Conservation (phyloP, 2,888 invertebrate genomes). For the Philereme transversata region DNA sequence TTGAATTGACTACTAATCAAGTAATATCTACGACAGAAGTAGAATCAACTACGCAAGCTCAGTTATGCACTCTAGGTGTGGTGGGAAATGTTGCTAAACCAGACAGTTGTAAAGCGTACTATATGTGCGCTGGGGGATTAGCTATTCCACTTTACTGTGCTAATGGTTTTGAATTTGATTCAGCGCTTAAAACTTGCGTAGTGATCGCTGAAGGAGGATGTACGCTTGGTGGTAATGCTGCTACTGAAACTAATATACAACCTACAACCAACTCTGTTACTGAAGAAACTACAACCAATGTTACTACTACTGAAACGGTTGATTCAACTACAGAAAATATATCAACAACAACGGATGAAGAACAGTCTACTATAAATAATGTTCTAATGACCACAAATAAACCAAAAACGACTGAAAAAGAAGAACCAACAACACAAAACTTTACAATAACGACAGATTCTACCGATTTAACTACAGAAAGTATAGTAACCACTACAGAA, state of each 20-base stretch:
- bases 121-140: conserved; percentile 40
- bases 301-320: no score
- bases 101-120: conserved; percentile 29
- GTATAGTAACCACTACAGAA: background rate
- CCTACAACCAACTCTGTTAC: background rate
- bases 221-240: conserved; percentile 20
- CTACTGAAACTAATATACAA: background rate
- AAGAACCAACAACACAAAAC: conserved; percentile 3
- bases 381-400: background rate
- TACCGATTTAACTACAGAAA: background rate
- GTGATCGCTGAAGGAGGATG: conserved; percentile 39
- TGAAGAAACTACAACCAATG: background rate
- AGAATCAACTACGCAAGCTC: conserved; percentile 3
- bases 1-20: conserved; percentile 6
- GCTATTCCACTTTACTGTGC: conserved; percentile 37
- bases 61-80: background rate
- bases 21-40: conserved; percentile 3
- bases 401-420: background rate
- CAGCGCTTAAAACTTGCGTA: conserved; percentile 23
- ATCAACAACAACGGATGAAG: background rate
- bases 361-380: background rate
- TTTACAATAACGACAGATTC: background rate
- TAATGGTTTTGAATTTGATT: conserved; percentile 37
- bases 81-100: conserved; percentile 22
- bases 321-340: background rate